Conservation (phyloP, 2,113 vertebrate genomes). For the Axis porcinus region DNA sequence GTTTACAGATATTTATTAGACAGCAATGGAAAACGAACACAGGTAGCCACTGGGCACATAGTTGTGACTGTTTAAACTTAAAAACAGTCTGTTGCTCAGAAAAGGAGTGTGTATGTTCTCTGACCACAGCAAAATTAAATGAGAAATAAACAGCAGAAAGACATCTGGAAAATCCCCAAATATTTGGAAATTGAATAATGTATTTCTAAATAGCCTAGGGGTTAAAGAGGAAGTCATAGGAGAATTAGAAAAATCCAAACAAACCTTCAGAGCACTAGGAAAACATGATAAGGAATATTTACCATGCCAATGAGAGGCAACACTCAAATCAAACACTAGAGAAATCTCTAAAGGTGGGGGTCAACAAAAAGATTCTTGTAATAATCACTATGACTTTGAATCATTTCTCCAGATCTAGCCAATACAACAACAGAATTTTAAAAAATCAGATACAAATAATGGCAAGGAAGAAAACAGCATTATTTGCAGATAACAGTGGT, state of each 20-base stretch:
- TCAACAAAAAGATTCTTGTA: background rate
- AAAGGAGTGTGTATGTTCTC: background rate
- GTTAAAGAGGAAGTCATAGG: background rate
- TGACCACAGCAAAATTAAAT: background rate
- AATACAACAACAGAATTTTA: background rate
- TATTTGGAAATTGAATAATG: background rate
- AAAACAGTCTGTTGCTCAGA: background rate
- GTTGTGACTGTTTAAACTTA: background rate
- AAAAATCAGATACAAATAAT: background rate
- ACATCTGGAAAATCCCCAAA: constrained; percentile 4
- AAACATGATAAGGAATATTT: background rate
- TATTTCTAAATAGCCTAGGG: background rate
- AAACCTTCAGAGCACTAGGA: background rate
- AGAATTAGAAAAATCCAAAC: constrained; percentile 10
- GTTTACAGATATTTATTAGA: background rate
- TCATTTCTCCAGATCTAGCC: background rate
- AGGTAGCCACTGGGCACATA: background rate
- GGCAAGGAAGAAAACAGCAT: background rate
- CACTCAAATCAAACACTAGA: background rate
- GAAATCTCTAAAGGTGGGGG: background rate
- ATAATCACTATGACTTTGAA: background rate
- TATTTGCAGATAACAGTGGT: background rate
- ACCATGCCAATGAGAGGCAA: background rate
- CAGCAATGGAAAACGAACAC: background rate
- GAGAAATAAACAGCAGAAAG: background rate